A percentile compares a stretch with the other conserved stretches of the same genome.
Conservation (phyloP, 1,140 invertebrate genomes). For the Drosophila biarmipes region DNA sequence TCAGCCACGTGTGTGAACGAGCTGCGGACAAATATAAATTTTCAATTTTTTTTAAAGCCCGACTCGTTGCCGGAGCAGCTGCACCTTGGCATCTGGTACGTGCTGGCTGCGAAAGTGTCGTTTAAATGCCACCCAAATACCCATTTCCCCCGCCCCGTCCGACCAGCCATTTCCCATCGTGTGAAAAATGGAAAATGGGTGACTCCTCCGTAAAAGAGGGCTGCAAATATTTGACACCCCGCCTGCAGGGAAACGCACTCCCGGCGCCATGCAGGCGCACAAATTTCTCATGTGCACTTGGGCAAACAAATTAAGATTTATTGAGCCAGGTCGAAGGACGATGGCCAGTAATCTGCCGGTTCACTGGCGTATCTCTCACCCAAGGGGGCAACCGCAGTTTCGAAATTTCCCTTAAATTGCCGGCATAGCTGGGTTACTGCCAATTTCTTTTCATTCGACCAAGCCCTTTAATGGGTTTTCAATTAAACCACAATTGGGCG, state of each 20-base stretch:
- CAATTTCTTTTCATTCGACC: constrained; percentile 19
- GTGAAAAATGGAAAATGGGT: constrained; percentile 10
- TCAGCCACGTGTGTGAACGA: constrained; percentile 17
- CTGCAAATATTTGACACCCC: constrained; percentile 64
- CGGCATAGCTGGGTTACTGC: constrained; percentile 39
- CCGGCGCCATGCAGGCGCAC: constrained; percentile 43
- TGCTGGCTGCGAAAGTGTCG: constrained; percentile 36
- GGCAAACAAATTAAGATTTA: constrained; percentile 82
- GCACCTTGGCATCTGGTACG: constrained; percentile 15
- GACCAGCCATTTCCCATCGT: constrained; percentile 4
- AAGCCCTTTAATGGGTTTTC: constrained; percentile 61
- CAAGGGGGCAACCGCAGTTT: not conserved
- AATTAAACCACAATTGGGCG: constrained; percentile 68
- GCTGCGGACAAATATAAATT: constrained; percentile 48
- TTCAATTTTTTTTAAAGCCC: constrained; percentile 44
- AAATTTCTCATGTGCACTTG: constrained; percentile 77
- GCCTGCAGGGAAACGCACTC: constrained; percentile 9
- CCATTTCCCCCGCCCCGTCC: not conserved
- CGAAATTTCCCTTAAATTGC: constrained; percentile 40
- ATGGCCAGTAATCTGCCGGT: constrained; percentile 46
- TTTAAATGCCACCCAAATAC: constrained; percentile 19
- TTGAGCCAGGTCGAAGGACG: constrained; percentile 42
- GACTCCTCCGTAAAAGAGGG: not conserved
- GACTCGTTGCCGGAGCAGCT: constrained; percentile 13
- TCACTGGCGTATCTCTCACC: constrained; percentile 18